phyloP scores from a whole-genome alignment of 2,797 vertebrate genomes.

The Pitangus sulphuratus region DNA sequence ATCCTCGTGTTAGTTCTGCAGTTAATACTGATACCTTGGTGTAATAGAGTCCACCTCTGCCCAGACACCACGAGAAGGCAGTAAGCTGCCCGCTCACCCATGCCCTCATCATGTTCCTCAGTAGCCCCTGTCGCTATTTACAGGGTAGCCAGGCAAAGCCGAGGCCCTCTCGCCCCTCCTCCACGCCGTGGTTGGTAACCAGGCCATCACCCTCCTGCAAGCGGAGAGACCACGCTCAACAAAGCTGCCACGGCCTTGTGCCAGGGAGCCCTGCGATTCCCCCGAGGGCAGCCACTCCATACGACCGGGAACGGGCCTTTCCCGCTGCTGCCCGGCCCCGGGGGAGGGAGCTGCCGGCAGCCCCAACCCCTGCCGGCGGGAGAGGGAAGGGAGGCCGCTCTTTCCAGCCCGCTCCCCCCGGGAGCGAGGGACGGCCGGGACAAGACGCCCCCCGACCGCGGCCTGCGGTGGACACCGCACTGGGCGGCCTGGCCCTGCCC shows the following conservation, averaged over 20 bases:
- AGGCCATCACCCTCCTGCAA: neutral
- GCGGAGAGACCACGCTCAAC: neutral
- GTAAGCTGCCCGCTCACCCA: accelerated
- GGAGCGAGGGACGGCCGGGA: neutral
- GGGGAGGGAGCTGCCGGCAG: neutral
- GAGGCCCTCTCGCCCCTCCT: neutral
- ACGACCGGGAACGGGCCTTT: neutral
- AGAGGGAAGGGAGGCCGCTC: neutral
- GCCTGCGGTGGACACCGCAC: neutral
- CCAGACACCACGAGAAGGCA: neutral
- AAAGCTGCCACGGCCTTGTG: neutral
- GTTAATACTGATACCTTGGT: neutral
- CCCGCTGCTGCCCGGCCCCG: neutral
- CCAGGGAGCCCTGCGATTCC: neutral
- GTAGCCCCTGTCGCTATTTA: neutral
- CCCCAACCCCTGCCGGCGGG: neutral
- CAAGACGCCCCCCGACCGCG: neutral
- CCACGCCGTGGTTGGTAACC: neutral
- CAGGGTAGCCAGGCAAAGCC: neutral
- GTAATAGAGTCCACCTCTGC: neutral
- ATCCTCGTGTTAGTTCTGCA: neutral
- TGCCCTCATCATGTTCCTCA: neutral
- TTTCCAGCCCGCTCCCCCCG: neutral
- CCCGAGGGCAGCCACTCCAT: neutral
- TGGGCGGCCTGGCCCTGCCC: neutral